phyloP scores from a whole-genome alignment of 2,888 invertebrate species.

The Oeneis ivallda region DNA sequence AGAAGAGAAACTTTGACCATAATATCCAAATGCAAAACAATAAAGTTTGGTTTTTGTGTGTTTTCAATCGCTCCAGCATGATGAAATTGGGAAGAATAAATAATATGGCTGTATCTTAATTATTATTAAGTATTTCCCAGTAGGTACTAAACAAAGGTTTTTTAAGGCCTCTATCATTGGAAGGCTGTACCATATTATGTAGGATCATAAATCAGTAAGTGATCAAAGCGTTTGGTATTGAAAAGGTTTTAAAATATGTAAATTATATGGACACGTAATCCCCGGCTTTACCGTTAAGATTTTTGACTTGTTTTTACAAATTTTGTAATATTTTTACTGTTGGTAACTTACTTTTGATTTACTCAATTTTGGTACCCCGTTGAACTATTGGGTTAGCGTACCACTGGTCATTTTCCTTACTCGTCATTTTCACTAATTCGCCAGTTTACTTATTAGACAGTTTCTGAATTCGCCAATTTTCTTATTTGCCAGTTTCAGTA shows the following conservation, averaged over 20 bases:
- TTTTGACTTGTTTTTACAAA: conserved; percentile 37
- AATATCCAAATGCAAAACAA: no score
- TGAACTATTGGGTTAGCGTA: no score
- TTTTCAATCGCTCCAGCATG: not conserved
- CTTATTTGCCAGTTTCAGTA: no score
- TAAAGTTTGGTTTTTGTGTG: not conserved
- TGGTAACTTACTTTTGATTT: not conserved
- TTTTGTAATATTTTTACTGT: conserved; percentile 39
- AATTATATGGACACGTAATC: conserved; percentile 15
- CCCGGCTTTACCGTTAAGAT: conserved; percentile 39
- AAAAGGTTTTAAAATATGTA: conserved; percentile 2
- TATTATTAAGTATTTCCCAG: not conserved
- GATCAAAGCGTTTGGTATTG: conserved; percentile 14
- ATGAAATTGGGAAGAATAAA: not conserved
- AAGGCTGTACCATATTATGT: conserved; percentile 3
- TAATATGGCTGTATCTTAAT: conserved; percentile 4
- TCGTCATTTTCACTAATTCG: no score
- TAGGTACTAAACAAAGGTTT: conserved; percentile 19
- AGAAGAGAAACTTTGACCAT: no score
- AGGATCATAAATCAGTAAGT: conserved; percentile 11
- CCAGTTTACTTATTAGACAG: no score
- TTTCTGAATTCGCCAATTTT: no score
- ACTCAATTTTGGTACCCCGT: no score
- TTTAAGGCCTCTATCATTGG: not conserved
- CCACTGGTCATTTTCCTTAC: no score